Evolutionary conservation across 2,113 vertebrate genomes (phyloP), one percentile per base, ranked within the genome.

Genomic region (Pseudopipra pipra): DNA sequence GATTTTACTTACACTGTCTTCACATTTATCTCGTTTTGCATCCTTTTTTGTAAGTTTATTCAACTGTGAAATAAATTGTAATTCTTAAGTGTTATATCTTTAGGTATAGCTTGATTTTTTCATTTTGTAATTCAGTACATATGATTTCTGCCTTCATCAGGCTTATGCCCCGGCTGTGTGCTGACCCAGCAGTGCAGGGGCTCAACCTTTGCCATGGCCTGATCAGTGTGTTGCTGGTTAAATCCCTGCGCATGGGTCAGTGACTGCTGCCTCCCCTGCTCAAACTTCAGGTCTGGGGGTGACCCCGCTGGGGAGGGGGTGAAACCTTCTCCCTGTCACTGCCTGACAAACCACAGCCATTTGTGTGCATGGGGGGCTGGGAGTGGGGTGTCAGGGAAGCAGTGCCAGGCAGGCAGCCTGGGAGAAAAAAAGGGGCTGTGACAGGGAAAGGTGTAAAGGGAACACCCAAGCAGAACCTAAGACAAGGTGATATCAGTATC

Each of bases 301-400:
- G 24, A 27, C 6, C 10, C 5, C 0, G 0, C 23, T 35, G 13
- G 23, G 14, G 8, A 75, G 4, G 2, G 35, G 11, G 4, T 75
- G 62, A 37, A 65, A 81, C 2, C 4, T 19, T 4, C 6, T 4
- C 6, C 1, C 4, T 24, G 33, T n/a, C 59, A 23, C 39, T 68
- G 47, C 46, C 39, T 84, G 59, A 5, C 33, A 73, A 77, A 31
- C 11, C 18, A 33, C 1, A 24, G 22, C 31, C 43, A 11, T 19
- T 58, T 9, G 11, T 21, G 21, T 41, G 13, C 23, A 2, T 5
- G 17, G 11, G 24, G 12, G 21, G n/a, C 8, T 59, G 27, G 3
- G 6, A 4, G 5, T 33, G 18, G 14, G 23, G 9, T 43, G 21
- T 37, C n/a, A 27, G 56, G 28, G 16, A 20, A 7, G 7, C 0